Evolutionary conservation across 2,113 vertebrate genomes (phyloP).

Genomic region (Chaetodon auriga): DNA sequence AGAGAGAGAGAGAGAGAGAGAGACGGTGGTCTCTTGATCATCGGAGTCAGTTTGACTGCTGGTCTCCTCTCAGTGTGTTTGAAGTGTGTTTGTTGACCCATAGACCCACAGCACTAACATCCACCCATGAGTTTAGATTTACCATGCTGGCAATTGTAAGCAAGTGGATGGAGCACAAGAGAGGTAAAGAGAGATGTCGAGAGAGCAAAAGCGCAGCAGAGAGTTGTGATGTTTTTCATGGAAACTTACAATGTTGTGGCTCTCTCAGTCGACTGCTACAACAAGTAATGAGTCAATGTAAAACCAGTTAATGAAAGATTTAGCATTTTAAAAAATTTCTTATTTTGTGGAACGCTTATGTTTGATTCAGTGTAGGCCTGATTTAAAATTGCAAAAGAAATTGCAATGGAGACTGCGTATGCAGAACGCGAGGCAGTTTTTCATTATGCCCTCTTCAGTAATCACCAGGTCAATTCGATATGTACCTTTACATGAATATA

Average conservation of each 20-base stretch:
- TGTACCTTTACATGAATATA: neutral
- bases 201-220: neutral
- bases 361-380: neutral
- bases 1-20: neutral
- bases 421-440: neutral
- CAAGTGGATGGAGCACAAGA: constrained; percentile 13
- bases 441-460: neutral
- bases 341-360: neutral
- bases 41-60: constrained; percentile 31
- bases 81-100: constrained; percentile 49
- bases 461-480: neutral
- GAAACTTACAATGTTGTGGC: neutral
- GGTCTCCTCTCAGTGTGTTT: constrained; percentile 20
- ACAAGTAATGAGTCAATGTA: neutral
- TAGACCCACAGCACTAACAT: constrained; percentile 24
- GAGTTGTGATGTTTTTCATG: neutral
- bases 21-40: constrained; percentile 16
- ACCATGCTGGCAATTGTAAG: constrained; percentile 3
- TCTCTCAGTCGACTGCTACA: neutral
- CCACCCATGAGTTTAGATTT: constrained; percentile 25
- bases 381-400: neutral
- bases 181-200: neutral
- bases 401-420: too few relatives aligned
- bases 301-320: neutral
- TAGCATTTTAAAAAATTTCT: neutral